Conservation (phyloP, 2,888 invertebrate species). For the Machimus rusticus region DNA sequence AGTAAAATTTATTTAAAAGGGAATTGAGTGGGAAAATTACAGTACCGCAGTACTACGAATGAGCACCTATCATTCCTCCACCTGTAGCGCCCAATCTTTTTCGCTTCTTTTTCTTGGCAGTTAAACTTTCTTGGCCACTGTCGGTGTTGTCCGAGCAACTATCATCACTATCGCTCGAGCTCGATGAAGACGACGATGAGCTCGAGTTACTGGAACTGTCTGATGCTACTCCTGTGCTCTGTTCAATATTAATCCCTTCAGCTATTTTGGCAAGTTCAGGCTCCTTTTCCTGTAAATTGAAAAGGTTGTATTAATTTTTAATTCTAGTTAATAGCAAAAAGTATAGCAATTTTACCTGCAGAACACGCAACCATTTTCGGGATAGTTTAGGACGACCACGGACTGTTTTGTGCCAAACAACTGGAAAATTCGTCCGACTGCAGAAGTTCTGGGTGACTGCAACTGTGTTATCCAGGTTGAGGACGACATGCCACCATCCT, state of each 20-base stretch:
- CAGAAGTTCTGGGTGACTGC: conserved; percentile 99
- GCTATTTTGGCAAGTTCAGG: conserved; percentile 81
- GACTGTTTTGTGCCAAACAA: conserved; percentile 98
- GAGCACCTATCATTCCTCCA: conserved; percentile 5
- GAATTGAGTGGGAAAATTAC: neutral
- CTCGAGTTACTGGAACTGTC: conserved; percentile 90
- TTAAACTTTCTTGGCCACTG: conserved; percentile 88
- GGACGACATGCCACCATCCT: conserved; percentile 99
- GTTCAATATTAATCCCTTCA: conserved; percentile 82
- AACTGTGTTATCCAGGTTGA: conserved; percentile 94
- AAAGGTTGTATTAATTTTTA: neutral
- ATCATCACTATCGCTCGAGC: conserved; percentile 68
- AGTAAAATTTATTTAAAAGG: neutral
- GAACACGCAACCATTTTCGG: conserved; percentile 83
- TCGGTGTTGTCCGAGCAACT: conserved; percentile 69
- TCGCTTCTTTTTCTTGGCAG: conserved; percentile 83
- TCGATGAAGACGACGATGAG: conserved; percentile 78
- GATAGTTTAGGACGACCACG: conserved; percentile 95
- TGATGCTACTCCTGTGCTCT: conserved; percentile 90
- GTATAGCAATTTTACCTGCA: conserved; percentile 59
- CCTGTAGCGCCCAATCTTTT: conserved; percentile 65
- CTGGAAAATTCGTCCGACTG: conserved; percentile 93
- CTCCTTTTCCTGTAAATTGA: conserved; percentile 68
- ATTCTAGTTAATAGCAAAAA: neutral
- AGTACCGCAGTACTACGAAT: neutral